Percentiles rank a stretch among this genome's conserved stretches.
These are phyloP conservation scores for Emberiza fucata DNA, from an alignment of 2,113 vertebrate species.

Conservation along the genomic window DNA sequence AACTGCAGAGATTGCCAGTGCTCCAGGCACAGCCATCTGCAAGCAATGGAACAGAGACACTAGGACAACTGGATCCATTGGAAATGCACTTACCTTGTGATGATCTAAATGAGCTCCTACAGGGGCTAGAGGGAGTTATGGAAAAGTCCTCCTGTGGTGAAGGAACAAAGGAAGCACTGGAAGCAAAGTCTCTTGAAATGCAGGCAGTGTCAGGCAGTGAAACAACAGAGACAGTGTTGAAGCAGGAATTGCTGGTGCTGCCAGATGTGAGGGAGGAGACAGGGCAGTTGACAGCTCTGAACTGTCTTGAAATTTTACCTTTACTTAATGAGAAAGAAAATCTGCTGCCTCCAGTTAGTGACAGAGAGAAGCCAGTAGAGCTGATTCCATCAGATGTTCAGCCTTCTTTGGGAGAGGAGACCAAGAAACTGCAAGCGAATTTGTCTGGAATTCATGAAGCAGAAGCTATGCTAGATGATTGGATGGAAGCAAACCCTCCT, in stretches of 20 bases:
- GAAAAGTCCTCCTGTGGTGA: not conserved
- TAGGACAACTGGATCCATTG: not conserved
- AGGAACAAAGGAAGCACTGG: not conserved
- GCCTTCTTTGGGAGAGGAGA: not conserved
- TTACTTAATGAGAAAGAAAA: not conserved
- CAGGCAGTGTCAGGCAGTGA: not conserved
- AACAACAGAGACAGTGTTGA: not conserved
- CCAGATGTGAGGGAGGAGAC: not conserved
- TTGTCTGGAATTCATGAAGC: slow-evolving; percentile 10
- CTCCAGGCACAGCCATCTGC: not conserved
- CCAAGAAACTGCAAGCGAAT: not conserved
- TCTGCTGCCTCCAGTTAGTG: not conserved
- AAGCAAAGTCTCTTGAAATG: not conserved
- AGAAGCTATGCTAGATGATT: not conserved
- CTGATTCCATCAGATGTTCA: not conserved
- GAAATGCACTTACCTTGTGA: not conserved
- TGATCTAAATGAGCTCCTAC: not conserved
- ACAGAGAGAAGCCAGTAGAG: not conserved
- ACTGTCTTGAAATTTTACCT: not conserved
- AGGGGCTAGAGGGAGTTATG: slow-evolving; percentile 15
- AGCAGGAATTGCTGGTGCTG: not conserved
- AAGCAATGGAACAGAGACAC: not conserved
- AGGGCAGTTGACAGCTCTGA: not conserved
- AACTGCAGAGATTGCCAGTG: not conserved
- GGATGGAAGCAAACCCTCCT: slow-evolving; percentile 21